Base-by-base conservation (phyloP, 2,888 invertebrate genomes). In the Drosophila infuscata region DNA sequence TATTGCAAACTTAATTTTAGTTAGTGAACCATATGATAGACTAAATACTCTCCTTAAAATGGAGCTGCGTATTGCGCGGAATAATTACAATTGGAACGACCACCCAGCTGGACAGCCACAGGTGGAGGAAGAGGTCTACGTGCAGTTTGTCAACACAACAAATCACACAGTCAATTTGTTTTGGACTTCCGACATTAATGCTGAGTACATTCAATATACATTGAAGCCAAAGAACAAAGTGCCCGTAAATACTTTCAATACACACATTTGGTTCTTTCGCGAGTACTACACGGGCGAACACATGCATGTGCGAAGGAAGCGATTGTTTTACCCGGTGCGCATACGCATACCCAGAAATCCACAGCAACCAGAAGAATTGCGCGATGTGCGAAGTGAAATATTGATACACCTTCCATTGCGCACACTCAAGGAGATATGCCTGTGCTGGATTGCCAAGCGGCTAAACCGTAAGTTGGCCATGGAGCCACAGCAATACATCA, bases 241-340 rank as follows among this genome's bases (percentile, higher is more conserved):
- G 3, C 89, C 89, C 84, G 94, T 97, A 0, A 96, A 96, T 83
- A 96, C 98, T 0, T 98, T 94, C 91, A 95, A 95, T 17, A 95
- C 96, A 0, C 98, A 98, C 93, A 97, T 97, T 0, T 98, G 98
- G 97, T 95, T 97, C 74, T 97, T 97, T 89, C 94, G 95, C 1
- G 97, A 97, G 91, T 93, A 94, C 0, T 92, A 94, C 0, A 96
- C 96, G 0, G 95, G 95, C 57, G 97, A 97, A 84, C 94, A 94
- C 46, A 93, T 95, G 92, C 89, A 91, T 38, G 94, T 96, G 0
- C 94, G 72, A 93, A 95, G 84, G 92, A 94, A 78, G 77, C 92
- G 61, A 0, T 91, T 94, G 57, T 94, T 94, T 91, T 91, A 94
- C 81, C 94, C 94, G 0, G 89, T 87, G 68, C 85, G 92, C 20